Conservation (phyloP, 2,888 invertebrate genomes). For the Tetragonisca angustula region DNA sequence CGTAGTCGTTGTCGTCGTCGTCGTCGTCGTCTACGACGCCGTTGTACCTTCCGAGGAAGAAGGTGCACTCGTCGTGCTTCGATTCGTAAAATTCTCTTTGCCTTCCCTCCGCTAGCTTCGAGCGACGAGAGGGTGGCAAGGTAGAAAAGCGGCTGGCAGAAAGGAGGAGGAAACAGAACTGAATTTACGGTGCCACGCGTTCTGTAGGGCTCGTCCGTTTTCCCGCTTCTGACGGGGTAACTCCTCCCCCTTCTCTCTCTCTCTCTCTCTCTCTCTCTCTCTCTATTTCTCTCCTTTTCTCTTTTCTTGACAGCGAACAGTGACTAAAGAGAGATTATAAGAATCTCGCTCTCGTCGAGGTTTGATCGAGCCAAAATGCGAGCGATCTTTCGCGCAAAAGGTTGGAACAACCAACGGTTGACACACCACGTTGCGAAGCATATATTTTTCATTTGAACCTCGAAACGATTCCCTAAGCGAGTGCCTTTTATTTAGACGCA, state of each 20-base stretch:
- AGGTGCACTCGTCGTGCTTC: conserved; percentile 67
- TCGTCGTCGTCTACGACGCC: conserved; percentile 38
- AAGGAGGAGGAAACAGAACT: conserved; percentile 57
- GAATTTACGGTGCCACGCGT: conserved; percentile 61
- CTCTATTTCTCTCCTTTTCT: neutral
- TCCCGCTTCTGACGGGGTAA: conserved; percentile 22
- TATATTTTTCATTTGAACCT: neutral
- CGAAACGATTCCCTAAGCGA: neutral
- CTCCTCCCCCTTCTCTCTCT: neutral
- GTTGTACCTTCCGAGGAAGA: conserved; percentile 52
- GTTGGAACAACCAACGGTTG: neutral
- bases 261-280: neutral
- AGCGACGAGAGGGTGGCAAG: neutral
- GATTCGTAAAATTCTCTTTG: conserved; percentile 70
- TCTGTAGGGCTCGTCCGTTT: conserved; percentile 38
- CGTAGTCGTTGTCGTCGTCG: conserved; percentile 37
- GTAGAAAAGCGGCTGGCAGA: neutral
- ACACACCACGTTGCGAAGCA: neutral
- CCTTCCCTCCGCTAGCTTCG: conserved; percentile 38
- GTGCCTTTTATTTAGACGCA: conserved; percentile 5
- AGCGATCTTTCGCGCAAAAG: neutral
- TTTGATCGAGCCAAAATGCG: neutral
- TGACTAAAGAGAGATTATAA: conserved; percentile 49
- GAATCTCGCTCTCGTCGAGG: conserved; percentile 40
- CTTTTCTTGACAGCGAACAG: neutral